Evolutionary conservation across 2,113 vertebrate genomes (phyloP).

Genomic region (Butorides virescens): DNA sequence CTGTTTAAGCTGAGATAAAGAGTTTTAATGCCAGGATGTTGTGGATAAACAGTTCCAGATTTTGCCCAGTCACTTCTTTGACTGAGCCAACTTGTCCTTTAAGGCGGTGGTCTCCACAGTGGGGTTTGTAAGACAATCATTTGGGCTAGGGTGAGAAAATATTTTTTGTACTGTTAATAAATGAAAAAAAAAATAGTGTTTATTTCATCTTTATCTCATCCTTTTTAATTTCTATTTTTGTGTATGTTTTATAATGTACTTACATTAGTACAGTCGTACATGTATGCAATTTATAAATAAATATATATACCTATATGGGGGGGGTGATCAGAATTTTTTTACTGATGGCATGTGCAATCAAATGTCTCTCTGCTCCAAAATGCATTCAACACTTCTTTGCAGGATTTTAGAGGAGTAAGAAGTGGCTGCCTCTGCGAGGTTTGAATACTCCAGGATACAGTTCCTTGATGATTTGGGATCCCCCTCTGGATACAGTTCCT

Average conservation of each 20-base stretch:
- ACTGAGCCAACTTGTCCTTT: background rate
- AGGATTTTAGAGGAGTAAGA: background rate
- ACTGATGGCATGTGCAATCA: rapidly evolving
- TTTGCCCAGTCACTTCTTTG: background rate
- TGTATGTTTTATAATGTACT: background rate
- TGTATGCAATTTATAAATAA: background rate
- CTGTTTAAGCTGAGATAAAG: background rate
- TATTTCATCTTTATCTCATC: background rate
- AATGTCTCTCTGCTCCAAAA: background rate
- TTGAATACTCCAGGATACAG: background rate
- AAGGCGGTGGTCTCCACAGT: background rate
- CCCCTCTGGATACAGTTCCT: background rate
- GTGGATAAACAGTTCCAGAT: background rate
- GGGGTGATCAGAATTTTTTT: background rate
- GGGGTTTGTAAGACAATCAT: background rate
- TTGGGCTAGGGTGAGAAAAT: background rate
- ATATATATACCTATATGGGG: background rate
- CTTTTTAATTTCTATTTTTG: background rate
- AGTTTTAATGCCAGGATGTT: background rate
- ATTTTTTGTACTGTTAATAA: background rate
- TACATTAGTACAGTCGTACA: background rate
- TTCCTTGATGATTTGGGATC: background rate
- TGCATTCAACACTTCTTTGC: background rate
- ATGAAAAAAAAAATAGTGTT: background rate
- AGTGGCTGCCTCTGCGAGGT: background rate